Base-by-base conservation (phyloP, 2,888 invertebrate genomes). In the Drosophila pegasa region DNA sequence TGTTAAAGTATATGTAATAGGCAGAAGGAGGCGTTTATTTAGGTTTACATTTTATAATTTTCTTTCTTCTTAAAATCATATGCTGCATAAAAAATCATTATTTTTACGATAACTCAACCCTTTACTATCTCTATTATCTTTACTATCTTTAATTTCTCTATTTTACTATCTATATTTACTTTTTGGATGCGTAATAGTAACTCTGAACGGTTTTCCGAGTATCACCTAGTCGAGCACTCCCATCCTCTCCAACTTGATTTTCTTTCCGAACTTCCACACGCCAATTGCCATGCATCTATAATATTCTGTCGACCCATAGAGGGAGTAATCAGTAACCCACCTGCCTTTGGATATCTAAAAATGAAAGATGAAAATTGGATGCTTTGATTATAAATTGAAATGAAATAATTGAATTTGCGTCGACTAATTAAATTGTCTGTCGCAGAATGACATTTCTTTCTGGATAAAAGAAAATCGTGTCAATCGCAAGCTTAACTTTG, bases 401-500 rank as follows among this genome's bases (percentile, higher is more conserved):
- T 45, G 7, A 27, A 25, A 18, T 45, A 45, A 38, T 61, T 62
- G 18, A 61, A 16, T 47, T 62, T 31, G 0, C 14, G 20, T 10
- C 10, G 27, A 10, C 7, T 38, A 47, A 62, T 47, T 47, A 9
- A 25, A 25, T 31, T 27, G 47, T 25, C 8, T 18, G 20, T n/a
- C 40, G 1, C 25, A 38, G 20, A 27, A 5, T 40, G 8, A 0
- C 12, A 25, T 16, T 25, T n/a, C n/a, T 25, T n/a, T 10, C 27
- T 27, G 31, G 22, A 8, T 8, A 4, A 29, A 20, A 1, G 4
- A 10, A 40, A 22, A 12, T 20, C 20, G 40, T 16, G n/a, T n/a
- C 6, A 54, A 54, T 20, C n/a, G 16, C 35, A 51, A 14, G 40
- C 14, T 20, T 9, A 27, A 35, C 29, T 16, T 10, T 12, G n/a